phyloP scores from a whole-genome alignment of 2,888 invertebrate genomes.

The Thecocarcelia acutangulata region DNA sequence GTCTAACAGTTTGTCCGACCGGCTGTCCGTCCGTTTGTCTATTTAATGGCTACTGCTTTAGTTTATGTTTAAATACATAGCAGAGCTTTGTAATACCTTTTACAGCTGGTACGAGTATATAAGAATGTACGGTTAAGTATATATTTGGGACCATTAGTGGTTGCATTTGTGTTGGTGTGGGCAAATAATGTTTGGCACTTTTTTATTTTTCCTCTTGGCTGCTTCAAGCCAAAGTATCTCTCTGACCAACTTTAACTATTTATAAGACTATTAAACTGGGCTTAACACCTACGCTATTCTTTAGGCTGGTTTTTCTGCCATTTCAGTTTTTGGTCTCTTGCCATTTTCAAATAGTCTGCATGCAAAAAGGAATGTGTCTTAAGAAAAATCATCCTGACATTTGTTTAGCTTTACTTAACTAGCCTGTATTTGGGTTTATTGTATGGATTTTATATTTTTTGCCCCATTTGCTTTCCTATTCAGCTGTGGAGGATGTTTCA shows the following conservation, averaged over 20 bases:
- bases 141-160: conserved; percentile 4
- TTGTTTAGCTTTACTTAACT: conserved; percentile 58
- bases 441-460: conserved; percentile 3
- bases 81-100: conserved; percentile 46
- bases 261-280: conserved; percentile 63
- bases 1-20: conserved; percentile 2
- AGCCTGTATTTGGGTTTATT: conserved; percentile 44
- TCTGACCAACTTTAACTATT: conserved; percentile 59
- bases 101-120: conserved; percentile 6
- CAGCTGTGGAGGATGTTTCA: conserved; percentile 51
- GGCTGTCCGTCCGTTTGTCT: conserved; percentile 34
- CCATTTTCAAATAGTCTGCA: conserved; percentile 3
- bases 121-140: neutral
- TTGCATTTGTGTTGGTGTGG: conserved; percentile 34
- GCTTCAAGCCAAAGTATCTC: conserved; percentile 42
- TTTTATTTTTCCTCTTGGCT: conserved; percentile 13
- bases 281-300: conserved; percentile 68
- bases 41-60: conserved; percentile 67
- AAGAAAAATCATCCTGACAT: conserved; percentile 60
- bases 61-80: conserved; percentile 43
- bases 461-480: neutral
- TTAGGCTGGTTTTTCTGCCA: conserved; percentile 14
- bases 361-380: conserved; percentile 19
- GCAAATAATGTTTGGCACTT: conserved; percentile 33
- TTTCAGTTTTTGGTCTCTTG: conserved; percentile 14